These are phyloP conservation scores for Aepyceros melampus DNA, from an alignment of 2,113 vertebrate genomes.

Conservation along the genomic window DNA sequence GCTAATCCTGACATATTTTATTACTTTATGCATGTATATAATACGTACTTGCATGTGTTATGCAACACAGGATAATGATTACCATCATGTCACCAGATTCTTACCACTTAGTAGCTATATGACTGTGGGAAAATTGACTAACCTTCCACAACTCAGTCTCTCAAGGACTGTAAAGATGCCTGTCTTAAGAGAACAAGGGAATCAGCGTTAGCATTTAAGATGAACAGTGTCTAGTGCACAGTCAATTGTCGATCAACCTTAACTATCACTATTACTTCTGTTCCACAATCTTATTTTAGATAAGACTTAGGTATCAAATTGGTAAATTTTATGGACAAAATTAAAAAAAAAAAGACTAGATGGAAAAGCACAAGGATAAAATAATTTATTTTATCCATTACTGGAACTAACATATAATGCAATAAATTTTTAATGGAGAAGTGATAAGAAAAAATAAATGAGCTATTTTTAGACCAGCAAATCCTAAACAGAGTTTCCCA, in stretches of 20 bases:
- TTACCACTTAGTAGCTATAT: background rate
- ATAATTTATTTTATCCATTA: background rate
- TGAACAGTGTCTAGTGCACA: background rate
- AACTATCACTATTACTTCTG: background rate
- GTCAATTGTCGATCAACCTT: background rate
- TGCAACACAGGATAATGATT: background rate
- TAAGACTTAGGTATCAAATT: background rate
- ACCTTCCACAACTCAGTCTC: background rate
- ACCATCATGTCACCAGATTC: background rate
- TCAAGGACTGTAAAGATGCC: background rate
- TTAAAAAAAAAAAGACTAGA: background rate
- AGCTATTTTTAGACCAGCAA: slow-evolving; percentile 29
- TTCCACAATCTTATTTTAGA: background rate
- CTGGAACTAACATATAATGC: background rate
- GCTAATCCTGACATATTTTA: background rate
- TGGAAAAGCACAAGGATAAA: background rate
- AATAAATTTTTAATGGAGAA: background rate
- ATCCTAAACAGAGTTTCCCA: background rate
- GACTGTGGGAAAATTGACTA: background rate
- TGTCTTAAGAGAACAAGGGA: background rate
- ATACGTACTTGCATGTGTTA: background rate
- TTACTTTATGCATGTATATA: background rate
- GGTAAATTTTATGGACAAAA: background rate
- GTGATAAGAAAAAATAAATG: background rate
- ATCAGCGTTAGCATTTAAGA: fast-evolving